phyloP scores from a whole-genome alignment of 2,797 vertebrate genomes.

The Coilia nasus region DNA sequence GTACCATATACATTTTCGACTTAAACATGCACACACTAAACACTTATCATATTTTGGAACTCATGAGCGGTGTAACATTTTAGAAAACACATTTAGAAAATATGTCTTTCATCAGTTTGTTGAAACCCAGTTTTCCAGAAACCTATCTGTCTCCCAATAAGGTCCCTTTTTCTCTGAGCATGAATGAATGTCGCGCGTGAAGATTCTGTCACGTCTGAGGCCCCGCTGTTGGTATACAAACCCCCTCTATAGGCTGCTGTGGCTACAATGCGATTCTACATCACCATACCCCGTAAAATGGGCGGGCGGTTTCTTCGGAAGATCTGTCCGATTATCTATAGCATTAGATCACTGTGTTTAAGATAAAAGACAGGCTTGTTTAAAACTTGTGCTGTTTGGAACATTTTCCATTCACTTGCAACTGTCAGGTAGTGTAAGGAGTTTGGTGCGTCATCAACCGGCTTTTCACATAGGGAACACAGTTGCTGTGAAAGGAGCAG shows the following conservation, averaged over 20 bases:
- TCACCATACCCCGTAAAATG: not conserved
- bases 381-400: not conserved
- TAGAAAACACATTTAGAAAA: not conserved
- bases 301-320: not conserved
- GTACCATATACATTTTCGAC: not conserved
- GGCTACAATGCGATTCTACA: not conserved
- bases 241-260: too few species aligned
- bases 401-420: not conserved
- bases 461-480: not conserved
- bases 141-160: too few species aligned
- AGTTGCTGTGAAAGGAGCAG: too few species aligned
- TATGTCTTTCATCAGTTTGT: not conserved
- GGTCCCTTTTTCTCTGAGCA: not conserved
- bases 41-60: not conserved
- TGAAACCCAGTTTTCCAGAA: not conserved
- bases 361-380: not conserved
- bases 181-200: not conserved
- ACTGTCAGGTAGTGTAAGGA: not conserved
- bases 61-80: not conserved
- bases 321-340: not conserved
- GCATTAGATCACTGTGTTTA: not conserved
- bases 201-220: not conserved
- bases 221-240: not conserved
- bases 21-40: not conserved
- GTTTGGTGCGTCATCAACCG: not conserved